A percentile compares a stretch with the other conserved stretches of the same genome.
Evolutionary conservation across 2,113 vertebrate species (phyloP).

Genomic region (Halcyon senegalensis): DNA sequence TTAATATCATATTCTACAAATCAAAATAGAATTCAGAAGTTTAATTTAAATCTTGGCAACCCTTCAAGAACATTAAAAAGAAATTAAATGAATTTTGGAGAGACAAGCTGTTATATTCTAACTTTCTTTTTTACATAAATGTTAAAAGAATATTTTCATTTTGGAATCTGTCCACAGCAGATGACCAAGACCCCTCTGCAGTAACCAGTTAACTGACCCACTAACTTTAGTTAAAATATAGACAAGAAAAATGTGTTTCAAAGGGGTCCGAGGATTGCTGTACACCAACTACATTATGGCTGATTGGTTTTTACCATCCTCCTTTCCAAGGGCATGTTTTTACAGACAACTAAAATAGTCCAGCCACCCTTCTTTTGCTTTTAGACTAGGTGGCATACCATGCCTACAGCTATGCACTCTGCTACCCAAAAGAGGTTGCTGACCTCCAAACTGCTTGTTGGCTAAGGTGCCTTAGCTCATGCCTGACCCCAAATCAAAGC

Average conservation of each 20-base stretch:
- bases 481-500: background rate
- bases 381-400: background rate
- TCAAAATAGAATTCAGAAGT: constrained; percentile 41
- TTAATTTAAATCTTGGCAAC: constrained; percentile 66
- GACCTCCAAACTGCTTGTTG: background rate
- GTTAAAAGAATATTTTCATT: background rate
- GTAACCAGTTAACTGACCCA: background rate
- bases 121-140: constrained; percentile 19
- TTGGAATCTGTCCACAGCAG: background rate
- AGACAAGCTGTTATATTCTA: constrained; percentile 27
- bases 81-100: constrained; percentile 56
- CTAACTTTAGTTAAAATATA: background rate
- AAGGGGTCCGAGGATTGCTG: background rate
- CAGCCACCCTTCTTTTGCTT: background rate
- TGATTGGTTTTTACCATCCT: background rate
- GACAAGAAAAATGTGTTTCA: background rate
- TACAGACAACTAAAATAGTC: background rate
- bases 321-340: background rate
- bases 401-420: background rate
- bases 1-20: constrained; percentile 40
- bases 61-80: constrained; percentile 62
- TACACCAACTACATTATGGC: background rate
- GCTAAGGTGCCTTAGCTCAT: background rate
- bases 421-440: background rate
- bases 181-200: background rate